phyloP scores from a whole-genome alignment of 2,113 vertebrate species.

The Pogonocichla stellata region DNA sequence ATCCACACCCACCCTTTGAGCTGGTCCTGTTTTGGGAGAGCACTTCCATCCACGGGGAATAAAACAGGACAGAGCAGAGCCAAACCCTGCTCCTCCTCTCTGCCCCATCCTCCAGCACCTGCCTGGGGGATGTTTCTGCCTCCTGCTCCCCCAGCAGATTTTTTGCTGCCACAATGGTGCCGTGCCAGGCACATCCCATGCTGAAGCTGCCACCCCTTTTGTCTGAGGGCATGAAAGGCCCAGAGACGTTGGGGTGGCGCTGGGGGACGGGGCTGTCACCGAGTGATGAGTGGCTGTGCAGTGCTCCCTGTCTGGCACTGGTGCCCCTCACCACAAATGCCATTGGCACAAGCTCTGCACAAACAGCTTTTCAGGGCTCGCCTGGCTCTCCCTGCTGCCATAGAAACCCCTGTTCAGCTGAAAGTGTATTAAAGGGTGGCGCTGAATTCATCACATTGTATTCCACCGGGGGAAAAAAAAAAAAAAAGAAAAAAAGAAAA shows the following conservation, averaged over 20 bases:
- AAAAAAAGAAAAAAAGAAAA: neutral
- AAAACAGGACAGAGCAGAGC: rapidly evolving
- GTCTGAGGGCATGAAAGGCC: neutral
- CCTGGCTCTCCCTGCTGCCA: slow-evolving; percentile 61
- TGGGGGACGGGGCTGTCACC: neutral
- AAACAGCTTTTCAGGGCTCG: slow-evolving; percentile 43
- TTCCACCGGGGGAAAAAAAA: neutral
- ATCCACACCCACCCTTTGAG: rapidly evolving
- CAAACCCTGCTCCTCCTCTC: neutral
- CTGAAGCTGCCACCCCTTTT: neutral
- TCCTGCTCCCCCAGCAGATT: neutral
- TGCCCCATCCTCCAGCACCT: neutral
- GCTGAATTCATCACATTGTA: slow-evolving; percentile 57
- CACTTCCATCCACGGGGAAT: rapidly evolving
- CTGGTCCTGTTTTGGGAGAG: neutral
- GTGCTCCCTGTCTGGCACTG: slow-evolving; percentile 29
- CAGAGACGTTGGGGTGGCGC: neutral
- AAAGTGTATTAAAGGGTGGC: slow-evolving; percentile 52
- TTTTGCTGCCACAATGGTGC: rapidly evolving
- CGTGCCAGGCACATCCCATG: neutral
- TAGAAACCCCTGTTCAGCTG: slow-evolving; percentile 60
- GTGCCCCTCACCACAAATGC: slow-evolving; percentile 30
- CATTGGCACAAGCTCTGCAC: slow-evolving; percentile 39
- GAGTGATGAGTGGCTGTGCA: neutral
- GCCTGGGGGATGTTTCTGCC: neutral